These are phyloP conservation scores for Eunapius fragilis DNA, from an alignment of 37 sponge, comb jelly and placozoan species.

Conservation along the genomic window DNA sequence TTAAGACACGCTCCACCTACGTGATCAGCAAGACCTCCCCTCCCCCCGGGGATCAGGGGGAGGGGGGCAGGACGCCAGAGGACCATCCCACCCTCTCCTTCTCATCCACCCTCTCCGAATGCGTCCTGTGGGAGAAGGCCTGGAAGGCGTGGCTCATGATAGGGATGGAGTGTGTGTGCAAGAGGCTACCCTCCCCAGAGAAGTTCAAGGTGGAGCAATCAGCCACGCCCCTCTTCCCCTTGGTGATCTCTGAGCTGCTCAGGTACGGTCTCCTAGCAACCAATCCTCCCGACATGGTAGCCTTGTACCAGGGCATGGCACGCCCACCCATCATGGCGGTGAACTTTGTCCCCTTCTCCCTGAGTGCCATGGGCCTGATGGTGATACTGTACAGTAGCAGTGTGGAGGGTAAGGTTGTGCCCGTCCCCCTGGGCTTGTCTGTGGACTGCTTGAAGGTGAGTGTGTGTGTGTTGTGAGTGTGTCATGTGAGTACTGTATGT, in stretches of 20 bases:
- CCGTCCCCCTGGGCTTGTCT: neutral
- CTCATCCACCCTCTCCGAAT: constrained; percentile 7
- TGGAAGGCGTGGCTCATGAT: constrained; percentile 52
- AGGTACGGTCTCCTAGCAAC: constrained; percentile 14
- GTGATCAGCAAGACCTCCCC: neutral
- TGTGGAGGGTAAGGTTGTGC: constrained; percentile 3
- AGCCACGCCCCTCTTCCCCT: constrained; percentile 10
- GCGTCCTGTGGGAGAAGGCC: constrained; percentile 38
- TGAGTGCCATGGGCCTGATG: constrained; percentile 27
- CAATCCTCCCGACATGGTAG: constrained; percentile 7
- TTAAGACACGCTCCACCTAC: neutral
- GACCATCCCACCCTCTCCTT: constrained; percentile 2
- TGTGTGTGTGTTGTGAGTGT: neutral
- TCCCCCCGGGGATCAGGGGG: neutral
- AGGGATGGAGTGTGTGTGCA: constrained; percentile 20
- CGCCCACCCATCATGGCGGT: constrained; percentile 21
- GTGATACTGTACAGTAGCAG: constrained; percentile 45
- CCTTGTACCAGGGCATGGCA: neutral
- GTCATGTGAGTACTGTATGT: neutral
- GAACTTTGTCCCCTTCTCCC: constrained; percentile 51
- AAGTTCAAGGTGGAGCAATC: neutral
- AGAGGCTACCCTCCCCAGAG: neutral
- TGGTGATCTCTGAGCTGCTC: constrained; percentile 43
- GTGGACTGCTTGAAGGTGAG: constrained; percentile 42
- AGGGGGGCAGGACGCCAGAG: neutral